These are phyloP conservation scores for Anorthoa munda DNA, from an alignment of 2,888 invertebrate species.

Conservation along the genomic window DNA sequence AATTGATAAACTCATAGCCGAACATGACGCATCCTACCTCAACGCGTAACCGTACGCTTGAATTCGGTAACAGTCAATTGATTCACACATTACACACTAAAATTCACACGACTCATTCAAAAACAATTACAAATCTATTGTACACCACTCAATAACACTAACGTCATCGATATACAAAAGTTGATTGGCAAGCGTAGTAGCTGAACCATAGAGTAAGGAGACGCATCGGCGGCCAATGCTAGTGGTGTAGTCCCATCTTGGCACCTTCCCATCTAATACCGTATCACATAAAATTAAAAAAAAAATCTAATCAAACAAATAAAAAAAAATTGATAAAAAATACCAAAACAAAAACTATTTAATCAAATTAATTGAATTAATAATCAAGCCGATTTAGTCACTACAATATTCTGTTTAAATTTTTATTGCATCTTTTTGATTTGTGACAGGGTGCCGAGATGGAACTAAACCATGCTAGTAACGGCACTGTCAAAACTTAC, in stretches of 20 bases:
- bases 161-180: constrained; percentile 73
- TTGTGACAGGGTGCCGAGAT: too few species aligned
- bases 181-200: constrained; percentile 78
- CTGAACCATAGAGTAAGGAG: constrained; percentile 40
- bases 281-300: too few species aligned
- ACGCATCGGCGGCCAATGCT: not conserved
- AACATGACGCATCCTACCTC: constrained; percentile 35
- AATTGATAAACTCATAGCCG: constrained; percentile 2
- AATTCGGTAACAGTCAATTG: constrained; percentile 55
- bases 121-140: constrained; percentile 81
- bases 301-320: too few species aligned
- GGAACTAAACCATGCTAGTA: too few species aligned
- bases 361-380: too few species aligned
- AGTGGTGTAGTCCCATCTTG: too few species aligned
- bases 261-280: too few species aligned
- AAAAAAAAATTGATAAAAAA: too few species aligned
- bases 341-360: too few species aligned
- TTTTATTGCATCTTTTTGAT: too few species aligned
- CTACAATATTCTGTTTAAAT: too few species aligned
- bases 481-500: not conserved
- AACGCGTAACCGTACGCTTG: constrained; percentile 32
- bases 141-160: constrained; percentile 67
- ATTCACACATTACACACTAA: constrained; percentile 50
- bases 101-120: constrained; percentile 74
- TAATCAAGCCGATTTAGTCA: too few species aligned